These are phyloP conservation scores for Falco concolor DNA, from an alignment of 2,797 vertebrate species.

Conservation along the genomic window DNA sequence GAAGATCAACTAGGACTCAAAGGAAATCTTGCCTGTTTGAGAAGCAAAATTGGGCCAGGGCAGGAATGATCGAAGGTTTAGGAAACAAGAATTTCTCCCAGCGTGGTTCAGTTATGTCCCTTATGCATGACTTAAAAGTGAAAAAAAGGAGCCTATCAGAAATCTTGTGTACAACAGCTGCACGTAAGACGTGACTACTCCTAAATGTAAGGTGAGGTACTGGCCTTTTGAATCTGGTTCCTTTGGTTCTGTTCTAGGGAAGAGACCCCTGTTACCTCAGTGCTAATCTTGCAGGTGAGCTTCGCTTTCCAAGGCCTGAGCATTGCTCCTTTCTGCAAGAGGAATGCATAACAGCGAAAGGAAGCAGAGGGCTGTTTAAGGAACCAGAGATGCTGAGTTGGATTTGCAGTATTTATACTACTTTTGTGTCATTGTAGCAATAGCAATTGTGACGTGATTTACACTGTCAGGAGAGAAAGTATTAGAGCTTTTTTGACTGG, in stretches of 20 bases:
- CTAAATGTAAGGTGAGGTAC: background rate
- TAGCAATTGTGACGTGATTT: background rate
- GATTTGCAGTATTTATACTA: background rate
- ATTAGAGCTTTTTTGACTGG: background rate
- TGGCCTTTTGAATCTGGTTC: background rate
- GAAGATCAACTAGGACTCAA: background rate
- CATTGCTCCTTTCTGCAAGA: background rate
- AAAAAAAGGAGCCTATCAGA: background rate
- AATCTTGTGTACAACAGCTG: background rate
- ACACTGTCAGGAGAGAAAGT: background rate
- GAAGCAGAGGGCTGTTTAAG: background rate
- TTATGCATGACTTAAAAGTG: background rate
- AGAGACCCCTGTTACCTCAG: background rate
- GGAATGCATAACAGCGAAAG: background rate
- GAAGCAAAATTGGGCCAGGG: background rate
- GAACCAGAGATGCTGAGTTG: background rate
- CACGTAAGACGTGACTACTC: background rate
- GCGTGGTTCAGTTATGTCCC: background rate
- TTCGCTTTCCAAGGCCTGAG: background rate
- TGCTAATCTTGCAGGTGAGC: background rate
- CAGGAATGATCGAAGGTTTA: background rate
- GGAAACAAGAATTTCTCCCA: background rate
- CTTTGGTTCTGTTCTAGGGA: background rate
- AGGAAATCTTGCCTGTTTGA: background rate
- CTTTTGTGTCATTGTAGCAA: background rate